Percentiles rank a stretch among this genome's conserved stretches.
These are phyloP conservation scores for Brachirus orientalis DNA, from an alignment of 2,113 vertebrate species.

Conservation along the genomic window DNA sequence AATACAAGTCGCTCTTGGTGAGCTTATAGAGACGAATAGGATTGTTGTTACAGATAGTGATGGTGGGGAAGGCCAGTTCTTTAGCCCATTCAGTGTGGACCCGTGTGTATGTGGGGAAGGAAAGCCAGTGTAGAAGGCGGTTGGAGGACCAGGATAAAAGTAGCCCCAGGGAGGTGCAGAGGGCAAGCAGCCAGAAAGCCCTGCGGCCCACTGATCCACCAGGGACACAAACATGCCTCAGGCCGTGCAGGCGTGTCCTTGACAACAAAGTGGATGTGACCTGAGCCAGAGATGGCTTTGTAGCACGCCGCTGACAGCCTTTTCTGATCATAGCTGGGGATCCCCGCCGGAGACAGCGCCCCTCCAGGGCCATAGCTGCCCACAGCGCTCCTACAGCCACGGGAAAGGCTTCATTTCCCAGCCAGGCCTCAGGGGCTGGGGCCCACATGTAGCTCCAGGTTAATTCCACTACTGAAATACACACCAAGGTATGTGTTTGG, in stretches of 20 bases:
- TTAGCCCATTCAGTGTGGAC: slow-evolving; percentile 95
- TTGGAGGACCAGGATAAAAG: slow-evolving; percentile 96
- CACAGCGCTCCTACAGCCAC: slow-evolving; percentile 78
- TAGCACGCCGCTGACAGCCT: slow-evolving; percentile 40
- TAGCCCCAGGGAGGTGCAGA: slow-evolving; percentile 91
- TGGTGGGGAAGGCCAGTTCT: slow-evolving; percentile 92
- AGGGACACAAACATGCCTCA: slow-evolving; percentile 87
- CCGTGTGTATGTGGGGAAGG: slow-evolving; percentile 93
- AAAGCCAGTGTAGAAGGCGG: slow-evolving; percentile 93
- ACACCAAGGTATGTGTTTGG: slow-evolving; percentile 48
- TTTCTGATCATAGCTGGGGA: slow-evolving; percentile 71
- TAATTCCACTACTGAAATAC: slow-evolving; percentile 73
- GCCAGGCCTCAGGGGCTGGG: slow-evolving; percentile 78
- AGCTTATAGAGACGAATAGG: slow-evolving; percentile 94
- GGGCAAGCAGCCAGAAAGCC: slow-evolving; percentile 91
- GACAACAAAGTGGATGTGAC: slow-evolving; percentile 78
- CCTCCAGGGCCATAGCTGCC: slow-evolving; percentile 83
- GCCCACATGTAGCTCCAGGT: slow-evolving; percentile 84
- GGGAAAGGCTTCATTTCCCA: slow-evolving; percentile 82
- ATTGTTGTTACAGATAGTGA: slow-evolving; percentile 99
- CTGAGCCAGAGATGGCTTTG: slow-evolving; percentile 47
- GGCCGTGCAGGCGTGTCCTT: slow-evolving; percentile 89
- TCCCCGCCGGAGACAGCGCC: slow-evolving; percentile 72
- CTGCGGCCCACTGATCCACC: slow-evolving; percentile 85
- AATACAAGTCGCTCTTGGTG: slow-evolving; percentile 97